Conservation (phyloP, 2,888 invertebrate species). For the Acronicta psi region DNA sequence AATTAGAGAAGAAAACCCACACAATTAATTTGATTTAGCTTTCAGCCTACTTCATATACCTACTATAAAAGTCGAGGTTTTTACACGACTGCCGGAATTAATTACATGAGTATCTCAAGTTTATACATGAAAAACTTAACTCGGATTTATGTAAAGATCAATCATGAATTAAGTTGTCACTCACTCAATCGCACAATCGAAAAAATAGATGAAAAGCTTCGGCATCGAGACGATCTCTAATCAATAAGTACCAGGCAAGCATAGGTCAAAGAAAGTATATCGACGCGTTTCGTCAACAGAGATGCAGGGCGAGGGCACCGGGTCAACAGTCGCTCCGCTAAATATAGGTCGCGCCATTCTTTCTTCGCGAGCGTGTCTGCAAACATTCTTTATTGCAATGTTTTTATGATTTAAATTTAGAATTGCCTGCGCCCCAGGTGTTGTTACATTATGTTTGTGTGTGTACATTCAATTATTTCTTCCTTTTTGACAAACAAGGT, state of each 20-base stretch:
- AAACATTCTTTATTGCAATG: slow-evolving; percentile 53
- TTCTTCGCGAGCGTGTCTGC: slow-evolving; percentile 54
- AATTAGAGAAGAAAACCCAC: no score
- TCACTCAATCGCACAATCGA: background rate
- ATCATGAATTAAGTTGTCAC: no score
- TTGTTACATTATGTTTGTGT: slow-evolving; percentile 1
- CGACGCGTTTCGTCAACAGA: slow-evolving; percentile 60
- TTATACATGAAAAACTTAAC: no score
- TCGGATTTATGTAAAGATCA: no score
- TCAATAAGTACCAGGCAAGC: slow-evolving; percentile 54
- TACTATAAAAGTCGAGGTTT: no score
- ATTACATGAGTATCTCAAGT: no score
- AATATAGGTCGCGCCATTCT: slow-evolving; percentile 68
- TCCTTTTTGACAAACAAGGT: slow-evolving; percentile 1
- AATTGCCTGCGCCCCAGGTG: slow-evolving; percentile 23
- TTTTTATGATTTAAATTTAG: slow-evolving; percentile 52
- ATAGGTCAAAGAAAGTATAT: slow-evolving; percentile 58
- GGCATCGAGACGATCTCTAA: slow-evolving; percentile 27
- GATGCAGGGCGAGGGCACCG: slow-evolving; percentile 63
- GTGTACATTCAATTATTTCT: slow-evolving; percentile 8
- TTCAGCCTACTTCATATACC: no score
- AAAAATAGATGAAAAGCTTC: slow-evolving; percentile 13
- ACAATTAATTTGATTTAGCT: no score
- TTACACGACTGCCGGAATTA: no score
- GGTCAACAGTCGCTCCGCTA: slow-evolving; percentile 66